Evolutionary conservation across 2,113 vertebrate species (phyloP), one percentile per base, ranked within the genome.

Genomic region (Hippocampus abdominalis): DNA sequence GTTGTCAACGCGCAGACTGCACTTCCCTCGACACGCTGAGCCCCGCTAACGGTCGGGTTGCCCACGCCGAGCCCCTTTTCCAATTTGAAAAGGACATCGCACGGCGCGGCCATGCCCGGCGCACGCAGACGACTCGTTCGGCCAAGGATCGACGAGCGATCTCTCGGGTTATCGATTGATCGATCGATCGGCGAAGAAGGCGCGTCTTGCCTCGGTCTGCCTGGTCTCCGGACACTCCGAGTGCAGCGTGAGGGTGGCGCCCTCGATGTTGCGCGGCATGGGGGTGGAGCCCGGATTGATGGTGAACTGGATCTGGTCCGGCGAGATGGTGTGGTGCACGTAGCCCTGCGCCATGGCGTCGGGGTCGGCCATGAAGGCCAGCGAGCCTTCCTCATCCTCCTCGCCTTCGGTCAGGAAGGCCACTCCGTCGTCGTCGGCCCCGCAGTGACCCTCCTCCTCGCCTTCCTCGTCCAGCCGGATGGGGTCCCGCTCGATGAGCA

Each of bases 141-240:
- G n/a, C n/a, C n/a, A n/a, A n/a, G n/a, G n/a, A n/a, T n/a, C n/a
- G n/a, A n/a, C n/a, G n/a, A n/a, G n/a, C n/a, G n/a, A n/a, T n/a
- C n/a, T n/a, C n/a, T n/a, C n/a, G n/a, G n/a, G n/a, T n/a, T n/a
- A n/a, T n/a, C n/a, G n/a, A n/a, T n/a, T n/a, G n/a, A n/a, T n/a
- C n/a, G n/a, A n/a, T n/a, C n/a, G n/a, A n/a, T n/a, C n/a, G n/a
- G n/a, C n/a, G n/a, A n/a, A 27, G 27, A 27, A 4, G 40, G 61
- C 32, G 4, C 16, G 29, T 81, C 29, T 71, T 91, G 98, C 97
- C 92, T 99, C 96, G 89, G 95, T 94, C 18, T 94, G 93, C 84
- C 96, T 98, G 8, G 97, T 99, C 87, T 99, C 95, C 3, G 97
- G 97, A 81, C 97, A 99, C 89, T 98, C 96, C 0, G 97, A 99